Conservation (phyloP, 2,797 vertebrate species). For the Lepilemur septentrionalis region DNA sequence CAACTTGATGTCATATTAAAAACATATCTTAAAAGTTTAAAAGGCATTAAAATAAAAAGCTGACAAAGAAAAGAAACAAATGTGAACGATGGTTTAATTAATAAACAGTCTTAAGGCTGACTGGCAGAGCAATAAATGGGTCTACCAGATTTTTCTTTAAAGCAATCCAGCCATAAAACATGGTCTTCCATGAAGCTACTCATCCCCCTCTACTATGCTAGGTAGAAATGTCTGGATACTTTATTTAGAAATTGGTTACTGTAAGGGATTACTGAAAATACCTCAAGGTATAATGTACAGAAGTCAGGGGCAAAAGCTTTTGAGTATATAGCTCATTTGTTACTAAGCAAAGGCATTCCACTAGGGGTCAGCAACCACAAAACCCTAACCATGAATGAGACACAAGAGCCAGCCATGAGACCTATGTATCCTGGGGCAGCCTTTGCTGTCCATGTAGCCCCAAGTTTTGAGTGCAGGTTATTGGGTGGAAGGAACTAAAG, state of each 20-base stretch:
- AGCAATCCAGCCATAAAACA: neutral
- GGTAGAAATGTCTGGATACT: neutral
- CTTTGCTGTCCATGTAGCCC: accelerated
- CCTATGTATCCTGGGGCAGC: neutral
- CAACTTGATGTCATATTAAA: neutral
- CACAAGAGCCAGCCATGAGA: accelerated
- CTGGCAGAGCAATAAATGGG: neutral
- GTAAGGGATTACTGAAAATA: neutral
- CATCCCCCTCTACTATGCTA: neutral
- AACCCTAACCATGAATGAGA: neutral
- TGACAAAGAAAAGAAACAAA: neutral
- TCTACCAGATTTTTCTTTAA: neutral
- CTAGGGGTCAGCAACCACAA: conserved; percentile 35
- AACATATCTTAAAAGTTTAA: neutral
- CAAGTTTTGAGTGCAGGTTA: neutral
- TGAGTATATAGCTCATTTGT: neutral
- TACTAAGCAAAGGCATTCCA: neutral
- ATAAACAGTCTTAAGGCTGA: neutral
- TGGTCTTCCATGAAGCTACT: neutral
- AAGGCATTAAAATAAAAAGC: neutral
- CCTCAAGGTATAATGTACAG: neutral
- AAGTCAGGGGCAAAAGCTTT: neutral
- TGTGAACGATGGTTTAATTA: neutral
- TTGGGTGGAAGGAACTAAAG: neutral
- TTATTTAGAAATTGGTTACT: neutral